These are phyloP conservation scores for Geococcyx californianus DNA, from an alignment of 2,113 vertebrate species.

Conservation along the genomic window DNA sequence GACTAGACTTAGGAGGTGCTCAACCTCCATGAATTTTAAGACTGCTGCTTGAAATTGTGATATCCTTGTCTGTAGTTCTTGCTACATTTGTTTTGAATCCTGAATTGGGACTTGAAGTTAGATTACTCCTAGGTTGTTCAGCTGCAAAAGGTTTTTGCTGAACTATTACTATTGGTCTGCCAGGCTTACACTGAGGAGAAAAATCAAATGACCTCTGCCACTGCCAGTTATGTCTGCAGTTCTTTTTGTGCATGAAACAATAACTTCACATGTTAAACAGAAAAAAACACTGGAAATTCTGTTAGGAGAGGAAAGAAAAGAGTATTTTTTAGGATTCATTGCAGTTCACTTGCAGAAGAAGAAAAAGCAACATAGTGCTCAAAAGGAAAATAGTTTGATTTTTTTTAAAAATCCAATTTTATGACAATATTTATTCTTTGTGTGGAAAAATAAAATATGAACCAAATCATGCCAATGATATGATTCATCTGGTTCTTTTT, in stretches of 20 bases:
- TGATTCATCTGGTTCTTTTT: conserved; percentile 8
- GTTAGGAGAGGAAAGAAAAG: not conserved
- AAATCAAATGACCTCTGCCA: not conserved
- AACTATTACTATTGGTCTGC: not conserved
- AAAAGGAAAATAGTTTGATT: not conserved
- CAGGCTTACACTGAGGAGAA: not conserved
- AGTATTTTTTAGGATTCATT: not conserved
- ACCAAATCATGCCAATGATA: not conserved
- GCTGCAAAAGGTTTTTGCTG: not conserved
- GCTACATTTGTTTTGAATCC: not conserved
- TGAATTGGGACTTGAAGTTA: not conserved
- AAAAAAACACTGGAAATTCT: not conserved
- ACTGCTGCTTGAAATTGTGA: not conserved
- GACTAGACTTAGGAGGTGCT: rapidly evolving
- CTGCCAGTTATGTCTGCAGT: not conserved
- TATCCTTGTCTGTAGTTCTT: not conserved
- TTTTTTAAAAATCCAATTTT: not conserved
- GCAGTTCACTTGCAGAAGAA: not conserved
- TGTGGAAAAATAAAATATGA: conserved; percentile 11
- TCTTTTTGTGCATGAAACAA: not conserved
- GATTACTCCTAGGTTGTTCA: not conserved
- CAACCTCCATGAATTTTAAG: not conserved
- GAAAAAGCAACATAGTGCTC: not conserved
- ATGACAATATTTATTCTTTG: not conserved
- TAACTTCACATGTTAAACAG: not conserved